Percentiles rank a stretch among this genome's conserved stretches.
phyloP scores from a whole-genome alignment of 2,888 invertebrate species.

The Scotopteryx bipunctaria region DNA sequence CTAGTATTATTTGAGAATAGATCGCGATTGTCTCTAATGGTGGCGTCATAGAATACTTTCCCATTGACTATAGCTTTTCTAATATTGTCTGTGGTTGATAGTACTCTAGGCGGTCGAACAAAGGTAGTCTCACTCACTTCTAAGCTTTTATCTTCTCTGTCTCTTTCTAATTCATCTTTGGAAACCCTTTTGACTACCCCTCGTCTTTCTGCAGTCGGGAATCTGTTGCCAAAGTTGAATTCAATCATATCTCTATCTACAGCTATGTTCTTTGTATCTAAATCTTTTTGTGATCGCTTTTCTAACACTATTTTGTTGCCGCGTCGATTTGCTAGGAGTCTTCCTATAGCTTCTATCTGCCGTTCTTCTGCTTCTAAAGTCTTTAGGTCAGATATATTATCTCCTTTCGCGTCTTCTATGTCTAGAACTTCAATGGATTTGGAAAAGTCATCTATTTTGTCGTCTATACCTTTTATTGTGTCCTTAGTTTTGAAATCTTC shows the following conservation, averaged over 20 bases:
- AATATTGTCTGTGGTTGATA: conserved; percentile 72
- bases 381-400: conserved; percentile 65
- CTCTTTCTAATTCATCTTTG: conserved; percentile 72
- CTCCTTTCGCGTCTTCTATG: conserved; percentile 68
- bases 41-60: conserved; percentile 77
- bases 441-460: conserved; percentile 70
- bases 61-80: conserved; percentile 75
- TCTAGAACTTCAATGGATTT: conserved; percentile 74
- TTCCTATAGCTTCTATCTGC: conserved; percentile 78
- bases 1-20: conserved; percentile 55
- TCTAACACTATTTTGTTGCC: conserved; percentile 68
- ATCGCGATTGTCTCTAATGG: conserved; percentile 69
- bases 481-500: conserved; percentile 52
- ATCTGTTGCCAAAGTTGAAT: conserved; percentile 69
- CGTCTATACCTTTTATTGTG: conserved; percentile 70
- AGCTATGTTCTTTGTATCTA: conserved; percentile 67
- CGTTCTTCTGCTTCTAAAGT: conserved; percentile 76
- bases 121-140: conserved; percentile 77
- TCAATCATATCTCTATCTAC: conserved; percentile 66
- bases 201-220: conserved; percentile 63
- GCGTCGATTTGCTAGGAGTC: conserved; percentile 68
- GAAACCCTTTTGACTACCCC: conserved; percentile 69
- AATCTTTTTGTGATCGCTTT: conserved; percentile 70
- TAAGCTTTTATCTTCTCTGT: conserved; percentile 65
- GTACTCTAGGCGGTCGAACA: conserved; percentile 69